Base-by-base conservation (phyloP, 2,797 vertebrate species). In the Crocidura indochinensis region DNA sequence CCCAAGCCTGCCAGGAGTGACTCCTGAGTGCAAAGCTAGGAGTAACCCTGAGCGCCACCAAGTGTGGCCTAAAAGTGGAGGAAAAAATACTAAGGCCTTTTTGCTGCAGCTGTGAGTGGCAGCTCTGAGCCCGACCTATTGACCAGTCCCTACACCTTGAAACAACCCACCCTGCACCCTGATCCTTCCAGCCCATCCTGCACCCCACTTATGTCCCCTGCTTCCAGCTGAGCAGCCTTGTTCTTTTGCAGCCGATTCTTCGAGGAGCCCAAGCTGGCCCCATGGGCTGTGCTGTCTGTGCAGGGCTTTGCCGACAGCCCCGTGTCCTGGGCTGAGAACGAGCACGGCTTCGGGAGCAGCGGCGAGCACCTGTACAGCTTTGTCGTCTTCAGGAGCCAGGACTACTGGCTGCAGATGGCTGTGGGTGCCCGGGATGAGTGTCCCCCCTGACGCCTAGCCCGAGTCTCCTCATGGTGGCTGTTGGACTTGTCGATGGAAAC, bases 281-380 rank as follows among this genome's bases (percentile, higher is more conserved):
- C 97, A 0, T 99, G 99, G 99, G 96, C 97, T 65, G 98, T 98
- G 0, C 62, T 99, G 91, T 99, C 98, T 0, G 99, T 99, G 19
- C 99, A 99, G 31, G 99, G 99, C 75, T 99, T 99, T 93, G 97
- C 97, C 47, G 99, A 99, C 97, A 99, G 98, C 94, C 99, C 99
- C 0, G 98, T 99, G 20, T 99, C 98, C 0, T 99, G 99, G 99
- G 98, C 97, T 75, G 96, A 97, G 47, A 96, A 46, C 0, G 99
- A 99, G 86, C 99, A 99, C 19, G 98, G 98, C 6, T 98, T 98
- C 94, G 97, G 98, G 88, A 98, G 97, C 82, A 98, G 99, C 72
- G 99, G 99, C 88, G 99, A 99, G 68, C 98, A 99, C 95, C 97
- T 99, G 71, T 99, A 99, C 97, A 99, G 97, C 87, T 98, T 99